These are phyloP conservation scores for Pyxicephalus adspersus DNA, from an alignment of 2,113 vertebrate genomes.

Conservation along the genomic window DNA sequence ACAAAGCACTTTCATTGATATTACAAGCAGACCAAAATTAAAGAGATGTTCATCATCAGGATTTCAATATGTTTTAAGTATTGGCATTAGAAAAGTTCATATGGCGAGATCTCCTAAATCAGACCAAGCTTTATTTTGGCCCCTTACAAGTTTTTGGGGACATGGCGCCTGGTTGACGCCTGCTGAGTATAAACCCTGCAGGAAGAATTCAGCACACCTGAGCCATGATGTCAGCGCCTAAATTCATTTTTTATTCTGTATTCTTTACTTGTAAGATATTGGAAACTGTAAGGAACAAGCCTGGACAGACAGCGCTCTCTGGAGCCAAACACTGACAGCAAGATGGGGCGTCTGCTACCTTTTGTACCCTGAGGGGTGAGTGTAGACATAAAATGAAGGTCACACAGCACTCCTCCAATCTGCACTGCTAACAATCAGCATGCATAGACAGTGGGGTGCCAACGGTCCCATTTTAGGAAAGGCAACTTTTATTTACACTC, in stretches of 20 bases:
- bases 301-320: conserved; percentile 18
- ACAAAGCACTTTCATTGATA: too few relatives aligned
- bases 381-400: conserved; percentile 12
- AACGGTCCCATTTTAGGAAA: too few relatives aligned
- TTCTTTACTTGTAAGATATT: neutral
- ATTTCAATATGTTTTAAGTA: too few relatives aligned
- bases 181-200: conserved; percentile 20
- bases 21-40: too few relatives aligned
- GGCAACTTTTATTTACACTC: too few relatives aligned
- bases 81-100: too few relatives aligned
- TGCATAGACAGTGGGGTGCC: too few relatives aligned
- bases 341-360: conserved; percentile 35
- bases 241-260: too few relatives aligned
- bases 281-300: conserved; percentile 31
- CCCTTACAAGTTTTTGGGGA: neutral
- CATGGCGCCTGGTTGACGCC: conserved; percentile 35
- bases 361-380: conserved; percentile 23
- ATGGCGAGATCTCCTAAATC: too few relatives aligned
- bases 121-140: conserved; percentile 10
- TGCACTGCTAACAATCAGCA: neutral
- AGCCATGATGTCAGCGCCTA: conserved; percentile 41
- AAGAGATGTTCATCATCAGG: too few relatives aligned
- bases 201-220: conserved; percentile 42
- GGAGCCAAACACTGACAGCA: conserved; percentile 1
- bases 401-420: neutral